Evolutionary conservation across 2,797 vertebrate genomes (phyloP).

Genomic region (Poecilia picta): DNA sequence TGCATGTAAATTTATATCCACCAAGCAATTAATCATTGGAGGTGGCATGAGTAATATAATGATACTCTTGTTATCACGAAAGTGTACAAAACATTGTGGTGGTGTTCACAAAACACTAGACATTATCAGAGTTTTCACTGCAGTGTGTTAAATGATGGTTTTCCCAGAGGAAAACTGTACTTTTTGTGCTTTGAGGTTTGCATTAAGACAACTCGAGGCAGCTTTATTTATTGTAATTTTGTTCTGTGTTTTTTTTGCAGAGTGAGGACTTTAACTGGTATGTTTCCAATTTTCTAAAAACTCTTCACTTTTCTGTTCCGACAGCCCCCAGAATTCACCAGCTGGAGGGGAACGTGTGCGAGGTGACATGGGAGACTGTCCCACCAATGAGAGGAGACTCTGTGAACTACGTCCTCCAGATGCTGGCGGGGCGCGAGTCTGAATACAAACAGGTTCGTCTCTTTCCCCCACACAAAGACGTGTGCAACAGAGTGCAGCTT

Average conservation of each 20-base stretch:
- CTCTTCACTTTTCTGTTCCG: conserved; percentile 3
- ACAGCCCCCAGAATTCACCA: conserved; percentile 93
- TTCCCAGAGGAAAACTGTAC: background rate
- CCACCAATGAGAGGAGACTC: conserved; percentile 96
- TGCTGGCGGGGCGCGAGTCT: conserved; percentile 93
- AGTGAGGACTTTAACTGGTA: background rate
- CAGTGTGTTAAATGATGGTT: conserved; percentile 3
- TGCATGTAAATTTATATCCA: background rate
- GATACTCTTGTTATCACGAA: background rate
- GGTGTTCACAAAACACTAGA: background rate
- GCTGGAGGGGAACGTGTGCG: conserved; percentile 93
- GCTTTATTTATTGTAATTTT: background rate
- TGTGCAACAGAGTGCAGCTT: background rate
- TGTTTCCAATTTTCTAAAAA: background rate
- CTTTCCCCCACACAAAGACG: background rate
- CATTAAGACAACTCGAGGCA: too few species aligned
- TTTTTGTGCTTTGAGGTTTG: conserved; percentile 6
- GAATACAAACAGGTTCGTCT: conserved; percentile 94
- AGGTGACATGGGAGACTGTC: conserved; percentile 94
- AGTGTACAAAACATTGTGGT: background rate
- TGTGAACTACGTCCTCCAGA: conserved; percentile 92
- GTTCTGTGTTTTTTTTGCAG: background rate
- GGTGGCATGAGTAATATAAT: background rate
- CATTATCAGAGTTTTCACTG: background rate
- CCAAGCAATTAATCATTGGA: background rate